Base-by-base conservation (phyloP, 2,113 vertebrate species). In the Tyrannus savana region DNA sequence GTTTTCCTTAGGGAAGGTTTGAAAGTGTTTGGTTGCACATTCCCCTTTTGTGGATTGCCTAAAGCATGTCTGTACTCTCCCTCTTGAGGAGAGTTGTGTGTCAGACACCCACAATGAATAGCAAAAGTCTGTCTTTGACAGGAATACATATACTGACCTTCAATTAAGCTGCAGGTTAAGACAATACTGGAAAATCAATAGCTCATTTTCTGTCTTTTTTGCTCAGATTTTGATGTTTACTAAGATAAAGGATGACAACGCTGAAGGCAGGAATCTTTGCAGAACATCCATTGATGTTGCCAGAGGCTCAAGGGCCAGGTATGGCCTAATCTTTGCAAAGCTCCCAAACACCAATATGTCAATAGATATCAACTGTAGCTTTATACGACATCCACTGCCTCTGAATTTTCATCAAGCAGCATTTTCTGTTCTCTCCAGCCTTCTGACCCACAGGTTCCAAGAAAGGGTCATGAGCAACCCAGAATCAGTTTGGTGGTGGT, bases 181-280 rank as follows among this genome's bases (percentile, higher is more conserved):
- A 99, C 98, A 99, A 99, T 98, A 98, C 98, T 96, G 84, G 83
- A 96, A 99, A 99, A 99, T 99, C 98, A 98, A 99, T 99, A 98
- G 97, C 98, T 99, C 95, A 99, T 99, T 99, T 99, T 99, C 98
- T 98, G 91, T 95, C 91, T 98, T 98, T 98, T 98, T 98, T 98
- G 97, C 98, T 98, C 96, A 97, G 98, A 98, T 99, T 99, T 98
- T 98, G 98, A 98, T 99, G 98, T 99, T 99, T 99, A 96, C 97
- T 82, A 95, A 98, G 98, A 99, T 98, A 99, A 98, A 98, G 97
- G 97, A 98, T 97, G 98, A 98, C 98, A 98, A 97, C 55, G 91
- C 96, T 97, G 97, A 97, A 97, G 90, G 97, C 87, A 96, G 93
- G 89, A 96, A 75, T 97, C 96, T 96, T 53, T 86, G 95, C 47